phyloP scores from a whole-genome alignment of 23 tunicate genomes.

The Clavelina lepadiformis region DNA sequence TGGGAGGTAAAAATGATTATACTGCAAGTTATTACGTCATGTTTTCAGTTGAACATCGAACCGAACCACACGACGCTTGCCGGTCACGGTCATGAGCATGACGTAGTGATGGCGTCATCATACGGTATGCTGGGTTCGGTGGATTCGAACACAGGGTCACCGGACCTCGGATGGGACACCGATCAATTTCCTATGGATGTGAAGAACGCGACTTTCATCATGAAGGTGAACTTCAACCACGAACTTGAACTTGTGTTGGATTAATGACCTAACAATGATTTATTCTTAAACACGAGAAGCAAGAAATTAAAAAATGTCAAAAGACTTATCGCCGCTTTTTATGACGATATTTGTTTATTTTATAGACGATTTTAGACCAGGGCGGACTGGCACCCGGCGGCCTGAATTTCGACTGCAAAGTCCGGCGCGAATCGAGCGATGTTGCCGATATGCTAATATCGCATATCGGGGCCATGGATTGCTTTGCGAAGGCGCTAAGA shows the following conservation, averaged over 20 bases:
- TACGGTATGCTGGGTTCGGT: constrained; percentile 81
- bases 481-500: constrained; percentile 81
- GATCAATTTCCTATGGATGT: constrained; percentile 97
- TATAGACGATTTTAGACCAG: constrained; percentile 71
- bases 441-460: constrained; percentile 82
- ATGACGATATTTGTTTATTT: not conserved
- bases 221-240: constrained; percentile 41
- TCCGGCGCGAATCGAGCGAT: constrained; percentile 87
- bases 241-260: too few relatives aligned
- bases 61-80: constrained; percentile 95
- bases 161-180: constrained; percentile 97
- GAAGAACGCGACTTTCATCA: constrained; percentile 86
- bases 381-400: constrained; percentile 93
- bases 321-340: not conserved
- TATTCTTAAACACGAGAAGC: too few relatives aligned
- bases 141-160: constrained; percentile 95
- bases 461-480: constrained; percentile 96
- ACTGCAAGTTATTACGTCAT: too few relatives aligned
- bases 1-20: too few relatives aligned
- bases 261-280: too few relatives aligned
- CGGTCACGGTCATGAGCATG: constrained; percentile 91
- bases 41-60: constrained; percentile 77
- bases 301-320: not conserved
- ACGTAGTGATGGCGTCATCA: constrained; percentile 87
- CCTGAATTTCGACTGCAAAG: constrained; percentile 94